These are phyloP conservation scores for Dryadula phaetusa DNA, from an alignment of 2,888 invertebrate genomes.

Conservation along the genomic window DNA sequence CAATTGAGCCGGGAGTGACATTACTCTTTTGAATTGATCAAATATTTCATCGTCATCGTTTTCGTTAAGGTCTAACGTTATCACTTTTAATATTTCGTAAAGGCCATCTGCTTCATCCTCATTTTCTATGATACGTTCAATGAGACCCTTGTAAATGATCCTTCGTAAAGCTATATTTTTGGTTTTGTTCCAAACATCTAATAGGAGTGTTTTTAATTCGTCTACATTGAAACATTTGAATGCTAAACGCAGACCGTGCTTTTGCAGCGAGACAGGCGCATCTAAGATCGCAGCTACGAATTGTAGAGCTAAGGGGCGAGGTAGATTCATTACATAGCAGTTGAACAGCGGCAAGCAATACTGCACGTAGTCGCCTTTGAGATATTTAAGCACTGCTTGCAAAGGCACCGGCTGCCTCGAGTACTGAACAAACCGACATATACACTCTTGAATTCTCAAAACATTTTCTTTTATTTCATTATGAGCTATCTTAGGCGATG, in stretches of 20 bases:
- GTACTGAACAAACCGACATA: conserved; percentile 57
- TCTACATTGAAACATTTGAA: conserved; percentile 57
- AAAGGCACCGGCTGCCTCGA: conserved; percentile 62
- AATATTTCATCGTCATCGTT: conserved; percentile 61
- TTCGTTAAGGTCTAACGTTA: conserved; percentile 55
- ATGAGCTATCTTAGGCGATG: conserved; percentile 55
- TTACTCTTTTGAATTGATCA: conserved; percentile 43
- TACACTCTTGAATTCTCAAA: conserved; percentile 55
- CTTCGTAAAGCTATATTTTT: conserved; percentile 59
- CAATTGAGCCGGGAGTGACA: conserved; percentile 50
- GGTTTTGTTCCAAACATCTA: conserved; percentile 56
- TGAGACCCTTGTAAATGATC: conserved; percentile 56
- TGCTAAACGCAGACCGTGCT: conserved; percentile 63
- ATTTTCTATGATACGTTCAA: conserved; percentile 50
- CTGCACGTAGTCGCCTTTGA: conserved; percentile 62
- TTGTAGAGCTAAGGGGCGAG: conserved; percentile 50
- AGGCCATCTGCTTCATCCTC: conserved; percentile 50
- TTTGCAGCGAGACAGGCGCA: conserved; percentile 61
- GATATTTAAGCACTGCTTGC: conserved; percentile 51
- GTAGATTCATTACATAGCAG: conserved; percentile 56
- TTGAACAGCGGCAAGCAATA: conserved; percentile 59
- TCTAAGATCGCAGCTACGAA: conserved; percentile 58
- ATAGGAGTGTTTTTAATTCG: conserved; percentile 52
- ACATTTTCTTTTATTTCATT: conserved; percentile 48
- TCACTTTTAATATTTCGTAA: conserved; percentile 54